Evolutionary conservation across 2,113 vertebrate species (phyloP).

Genomic region (Pogona vitticeps): DNA sequence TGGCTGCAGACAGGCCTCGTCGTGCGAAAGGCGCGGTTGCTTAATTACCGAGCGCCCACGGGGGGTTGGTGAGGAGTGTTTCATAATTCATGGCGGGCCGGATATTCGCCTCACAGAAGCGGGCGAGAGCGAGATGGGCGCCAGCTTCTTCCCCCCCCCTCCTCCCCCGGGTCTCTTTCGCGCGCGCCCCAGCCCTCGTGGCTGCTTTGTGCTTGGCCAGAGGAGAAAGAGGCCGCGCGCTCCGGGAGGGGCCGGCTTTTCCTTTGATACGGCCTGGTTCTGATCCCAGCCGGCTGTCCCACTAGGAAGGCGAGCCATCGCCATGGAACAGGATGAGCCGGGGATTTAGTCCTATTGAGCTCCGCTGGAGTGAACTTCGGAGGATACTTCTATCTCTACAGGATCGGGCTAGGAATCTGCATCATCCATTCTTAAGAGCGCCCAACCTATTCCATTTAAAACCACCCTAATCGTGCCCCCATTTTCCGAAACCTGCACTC

Average conservation of each 20-base stretch:
- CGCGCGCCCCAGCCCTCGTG: too few relatives aligned
- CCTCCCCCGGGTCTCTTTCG: too few relatives aligned
- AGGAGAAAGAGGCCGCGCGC: too few relatives aligned
- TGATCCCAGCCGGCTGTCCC: not conserved
- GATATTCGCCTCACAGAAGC: not conserved
- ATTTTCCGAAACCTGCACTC: not conserved
- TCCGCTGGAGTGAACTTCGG: not conserved
- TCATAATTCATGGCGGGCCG: slow-evolving; percentile 32
- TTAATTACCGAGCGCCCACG: slow-evolving; percentile 21
- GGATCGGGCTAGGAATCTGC: not conserved
- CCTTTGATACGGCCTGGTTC: not conserved
- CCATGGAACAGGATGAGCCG: not conserved
- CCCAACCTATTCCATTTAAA: not conserved
- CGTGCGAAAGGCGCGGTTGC: not conserved
- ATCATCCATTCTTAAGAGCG: too few relatives aligned
- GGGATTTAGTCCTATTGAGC: not conserved
- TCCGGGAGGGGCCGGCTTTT: not conserved
- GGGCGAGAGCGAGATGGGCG: not conserved
- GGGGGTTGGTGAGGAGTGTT: not conserved
- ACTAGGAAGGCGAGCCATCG: not conserved
- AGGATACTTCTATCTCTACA: not conserved
- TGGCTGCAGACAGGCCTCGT: not conserved
- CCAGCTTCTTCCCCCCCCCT: not conserved
- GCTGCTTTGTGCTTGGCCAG: too few relatives aligned
- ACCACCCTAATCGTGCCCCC: not conserved